Base-by-base conservation (phyloP, 1,140 invertebrate species). In the Heliconius melpomene region DNA sequence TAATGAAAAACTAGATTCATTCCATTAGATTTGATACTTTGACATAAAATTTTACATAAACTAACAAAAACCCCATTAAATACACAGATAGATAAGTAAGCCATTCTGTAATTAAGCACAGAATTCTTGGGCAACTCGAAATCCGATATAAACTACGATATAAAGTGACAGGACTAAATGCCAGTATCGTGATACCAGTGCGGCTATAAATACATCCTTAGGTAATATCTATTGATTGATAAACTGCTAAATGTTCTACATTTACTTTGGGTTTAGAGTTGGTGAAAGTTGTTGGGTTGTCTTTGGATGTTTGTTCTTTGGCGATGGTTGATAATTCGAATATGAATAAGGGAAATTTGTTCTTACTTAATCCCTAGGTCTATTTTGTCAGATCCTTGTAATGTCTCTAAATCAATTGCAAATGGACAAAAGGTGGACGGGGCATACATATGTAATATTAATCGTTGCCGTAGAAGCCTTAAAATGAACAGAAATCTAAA, bases 191-290 rank as follows among this genome's bases (percentile, higher is more conserved):
- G 60, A 66, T 66, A 66, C 60, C 9, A 29, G 3, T 26, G 60
- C 60, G 13, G 60, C 60, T 66, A 26, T 66, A 66, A 66, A 66
- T 66, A 66, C 60, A 66, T 66, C 60, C 23, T 66, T 66, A 26
- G n/a, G 11, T 66, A 66, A 29, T 66, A 29, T 26, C 11, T 66
- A 66, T 66, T 29, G 60, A 66, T 66, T 66, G 26, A 29, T 66
- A 66, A 66, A 66, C 5, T 60, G 11, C 54, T 60, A 60, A 66
- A 6, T 66, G 23, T 66, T 29, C 29, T 66, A 66, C 23, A 13
- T 66, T 66, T 29, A 66, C 23, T 66, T 26, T 6, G 11, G 29
- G 11, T 66, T 66, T 66, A 16, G 13, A 66, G 13, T 66, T 66
- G 23, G 60, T 66, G 60, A 66, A 66, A 66, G 60, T 66, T 16